Evolutionary conservation across 2,797 vertebrate genomes (phyloP).

Genomic region (Gobionotothen gibberifrons): DNA sequence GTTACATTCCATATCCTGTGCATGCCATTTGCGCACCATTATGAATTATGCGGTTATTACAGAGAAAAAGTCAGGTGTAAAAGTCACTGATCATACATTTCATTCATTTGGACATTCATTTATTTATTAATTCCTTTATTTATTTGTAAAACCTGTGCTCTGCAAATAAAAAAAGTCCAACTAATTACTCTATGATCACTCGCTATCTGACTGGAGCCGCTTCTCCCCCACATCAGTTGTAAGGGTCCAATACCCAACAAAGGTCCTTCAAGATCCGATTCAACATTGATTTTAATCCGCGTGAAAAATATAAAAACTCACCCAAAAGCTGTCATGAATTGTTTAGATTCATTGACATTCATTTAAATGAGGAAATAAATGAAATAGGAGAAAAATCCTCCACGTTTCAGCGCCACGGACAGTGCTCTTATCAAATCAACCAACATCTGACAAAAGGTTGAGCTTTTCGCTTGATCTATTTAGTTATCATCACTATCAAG

Average conservation of each 20-base stretch:
- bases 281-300: background rate
- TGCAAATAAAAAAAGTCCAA: too few species aligned
- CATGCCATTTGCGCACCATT: too few species aligned
- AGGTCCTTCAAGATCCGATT: background rate
- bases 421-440: constrained; percentile 8
- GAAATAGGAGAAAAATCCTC: background rate
- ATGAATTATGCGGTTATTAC: too few species aligned
- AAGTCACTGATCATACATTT: too few species aligned
- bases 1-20: too few species aligned
- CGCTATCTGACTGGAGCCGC: too few species aligned
- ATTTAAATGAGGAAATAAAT: background rate
- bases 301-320: background rate
- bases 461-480: background rate
- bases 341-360: background rate
- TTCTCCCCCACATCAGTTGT: too few species aligned
- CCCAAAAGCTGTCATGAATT: background rate
- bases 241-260: background rate
- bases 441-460: background rate
- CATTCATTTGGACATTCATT: too few species aligned
- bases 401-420: constrained; percentile 50
- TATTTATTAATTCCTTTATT: too few species aligned
- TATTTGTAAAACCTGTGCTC: too few species aligned
- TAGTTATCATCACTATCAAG: background rate
- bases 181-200: too few species aligned
- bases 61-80: too few species aligned